phyloP scores from a whole-genome alignment of 1,140 invertebrate genomes.

The Diploscapter pachys region DNA sequence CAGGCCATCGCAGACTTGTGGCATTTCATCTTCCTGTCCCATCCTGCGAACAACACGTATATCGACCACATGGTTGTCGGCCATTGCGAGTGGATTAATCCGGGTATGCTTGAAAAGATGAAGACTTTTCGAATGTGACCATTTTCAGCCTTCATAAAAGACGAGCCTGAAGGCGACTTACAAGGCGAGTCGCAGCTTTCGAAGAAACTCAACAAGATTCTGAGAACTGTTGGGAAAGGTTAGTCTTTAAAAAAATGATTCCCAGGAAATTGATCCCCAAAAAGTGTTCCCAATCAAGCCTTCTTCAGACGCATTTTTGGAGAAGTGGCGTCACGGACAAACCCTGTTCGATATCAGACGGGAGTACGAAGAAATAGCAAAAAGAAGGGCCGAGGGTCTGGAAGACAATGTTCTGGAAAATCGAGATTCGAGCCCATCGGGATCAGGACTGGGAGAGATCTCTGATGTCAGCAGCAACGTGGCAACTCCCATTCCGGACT shows the following conservation, averaged over 20 bases:
- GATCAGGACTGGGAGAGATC: too few relatives aligned
- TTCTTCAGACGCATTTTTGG: background rate
- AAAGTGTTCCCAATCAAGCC: background rate
- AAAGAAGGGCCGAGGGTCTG: too few relatives aligned
- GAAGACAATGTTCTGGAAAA: too few relatives aligned
- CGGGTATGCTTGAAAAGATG: constrained; percentile 11
- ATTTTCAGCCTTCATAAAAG: constrained; percentile 15
- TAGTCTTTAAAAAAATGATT: background rate
- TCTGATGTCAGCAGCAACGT: too few relatives aligned
- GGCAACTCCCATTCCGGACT: too few relatives aligned
- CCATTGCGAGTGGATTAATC: constrained; percentile 18
- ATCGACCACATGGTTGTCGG: constrained; percentile 31
- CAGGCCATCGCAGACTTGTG: constrained; percentile 26
- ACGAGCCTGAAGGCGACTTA: constrained; percentile 24
- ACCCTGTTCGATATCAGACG: constrained; percentile 12
- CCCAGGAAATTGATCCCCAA: too few relatives aligned
- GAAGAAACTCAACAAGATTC: background rate
- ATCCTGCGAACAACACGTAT: constrained; percentile 31
- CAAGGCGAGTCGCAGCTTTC: constrained; percentile 6
- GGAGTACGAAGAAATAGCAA: constrained; percentile 12
- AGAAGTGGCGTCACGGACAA: background rate
- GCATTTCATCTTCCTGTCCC: constrained; percentile 33
- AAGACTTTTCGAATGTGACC: background rate
- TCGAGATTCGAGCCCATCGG: too few relatives aligned
- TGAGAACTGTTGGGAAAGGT: background rate